Conservation (phyloP, 1,140 invertebrate genomes). For the Solenopsis fugax region DNA sequence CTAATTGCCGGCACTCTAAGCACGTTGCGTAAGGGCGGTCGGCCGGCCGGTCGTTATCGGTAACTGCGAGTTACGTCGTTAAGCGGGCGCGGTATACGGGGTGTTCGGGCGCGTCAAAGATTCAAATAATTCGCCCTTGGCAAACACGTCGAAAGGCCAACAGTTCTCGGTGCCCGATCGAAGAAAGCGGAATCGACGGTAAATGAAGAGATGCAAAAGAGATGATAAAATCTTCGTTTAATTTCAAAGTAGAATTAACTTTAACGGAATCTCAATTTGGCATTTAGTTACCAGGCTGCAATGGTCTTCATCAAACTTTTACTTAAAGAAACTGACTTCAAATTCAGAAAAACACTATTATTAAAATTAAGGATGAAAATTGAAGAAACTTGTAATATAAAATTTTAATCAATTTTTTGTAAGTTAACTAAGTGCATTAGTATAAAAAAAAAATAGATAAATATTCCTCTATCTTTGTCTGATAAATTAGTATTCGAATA, state of each 20-base stretch:
- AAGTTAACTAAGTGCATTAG: not conserved
- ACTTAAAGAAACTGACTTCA: not conserved
- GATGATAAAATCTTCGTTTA: not conserved
- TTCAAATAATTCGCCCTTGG: conserved; percentile 26
- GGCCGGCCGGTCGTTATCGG: conserved; percentile 73
- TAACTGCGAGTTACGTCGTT: conserved; percentile 81
- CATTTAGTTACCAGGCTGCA: not conserved
- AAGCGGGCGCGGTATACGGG: conserved; percentile 52
- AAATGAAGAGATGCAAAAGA: conserved; percentile 33
- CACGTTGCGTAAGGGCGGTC: conserved; percentile 79
- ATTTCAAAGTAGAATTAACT: conserved; percentile 25
- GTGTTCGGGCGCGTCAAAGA: conserved; percentile 3
- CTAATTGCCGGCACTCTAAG: conserved; percentile 76
- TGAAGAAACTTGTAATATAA: not conserved
- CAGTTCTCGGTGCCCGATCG: not conserved
- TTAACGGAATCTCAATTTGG: not conserved
- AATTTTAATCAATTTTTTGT: not conserved
- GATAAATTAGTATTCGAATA: not conserved
- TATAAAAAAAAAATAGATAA: not conserved
- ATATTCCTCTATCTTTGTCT: not conserved
- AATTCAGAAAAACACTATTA: not conserved
- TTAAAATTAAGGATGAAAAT: not conserved
- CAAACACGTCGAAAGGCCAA: conserved; percentile 32
- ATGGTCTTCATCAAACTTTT: not conserved
- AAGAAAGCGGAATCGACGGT: not conserved